These are phyloP conservation scores for Zhuqinia jingwanae DNA, from an alignment of 2,888 invertebrate genomes.

Conservation along the genomic window DNA sequence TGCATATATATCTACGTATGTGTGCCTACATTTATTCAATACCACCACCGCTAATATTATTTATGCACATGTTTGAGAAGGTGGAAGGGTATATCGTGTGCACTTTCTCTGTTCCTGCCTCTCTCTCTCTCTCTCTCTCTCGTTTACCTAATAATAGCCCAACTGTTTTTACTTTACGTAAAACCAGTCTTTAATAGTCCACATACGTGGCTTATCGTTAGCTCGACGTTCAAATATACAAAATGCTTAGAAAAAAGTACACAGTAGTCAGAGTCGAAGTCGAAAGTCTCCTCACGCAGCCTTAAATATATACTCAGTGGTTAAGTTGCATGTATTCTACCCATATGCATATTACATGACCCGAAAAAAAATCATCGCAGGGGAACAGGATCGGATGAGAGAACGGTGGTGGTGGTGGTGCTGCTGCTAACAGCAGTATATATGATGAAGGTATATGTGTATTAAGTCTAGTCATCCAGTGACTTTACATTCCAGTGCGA, in stretches of 20 bases:
- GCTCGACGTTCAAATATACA: not conserved
- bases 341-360: slow-evolving; percentile 7
- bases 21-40: not conserved
- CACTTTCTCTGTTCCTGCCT: not conserved
- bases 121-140: not conserved
- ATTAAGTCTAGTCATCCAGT: slow-evolving; percentile 46
- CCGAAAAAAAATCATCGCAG: slow-evolving; percentile 8
- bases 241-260: too few relatives aligned
- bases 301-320: not conserved
- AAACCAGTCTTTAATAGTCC: not conserved
- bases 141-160: not conserved
- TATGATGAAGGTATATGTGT: not conserved
- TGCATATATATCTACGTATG: not conserved
- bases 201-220: not conserved
- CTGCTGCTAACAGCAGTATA: not conserved
- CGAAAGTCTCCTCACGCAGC: not conserved
- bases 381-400: not conserved
- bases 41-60: not conserved
- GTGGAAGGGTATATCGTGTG: not conserved
- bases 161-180: slow-evolving; percentile 9
- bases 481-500: slow-evolving; percentile 50
- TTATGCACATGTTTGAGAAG: not conserved
- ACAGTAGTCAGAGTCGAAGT: too few relatives aligned
- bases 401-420: not conserved
- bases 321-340: not conserved